Base-by-base conservation (phyloP, 2,888 invertebrate species). In the Thereva nobilitata region DNA sequence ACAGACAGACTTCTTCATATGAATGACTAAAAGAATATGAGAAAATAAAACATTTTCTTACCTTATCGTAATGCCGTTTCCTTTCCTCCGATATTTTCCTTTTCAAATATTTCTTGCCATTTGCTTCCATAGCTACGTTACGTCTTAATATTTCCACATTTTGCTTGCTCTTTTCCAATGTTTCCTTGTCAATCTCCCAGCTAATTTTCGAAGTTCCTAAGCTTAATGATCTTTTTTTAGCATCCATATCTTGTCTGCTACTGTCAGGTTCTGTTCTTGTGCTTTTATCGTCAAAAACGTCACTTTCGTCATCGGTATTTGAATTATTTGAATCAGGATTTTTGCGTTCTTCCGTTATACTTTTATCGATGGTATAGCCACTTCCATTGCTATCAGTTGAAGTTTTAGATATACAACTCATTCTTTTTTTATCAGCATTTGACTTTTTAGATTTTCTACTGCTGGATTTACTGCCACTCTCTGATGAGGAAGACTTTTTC, bases 341-440 rank as follows among this genome's bases (percentile, higher is more conserved):
- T 23, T 49, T 59, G 4, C 69, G 68, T 5, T 67, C 70, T 53
- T 73, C 72, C 42, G 70, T 71, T 1, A 70, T 63, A 37, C 72
- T 72, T 6, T 69, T 68, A 34, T 71, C 70, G 7, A 71, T 64
- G 40, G 45, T 44, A 42, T 71, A 9, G 70, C 70, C 37, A 67
- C 80, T 80, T 49, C 76, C 75, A 66, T 79, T 80, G 69, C 80
- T 80, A 64, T 80, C 80, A 4, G 79, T 80, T 2, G 80, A 80
- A 6, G 79, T 79, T 61, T 80, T 81, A 2, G 81, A 81, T 64
- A 80, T 79, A 68, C 79, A 79, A 67, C 80, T 80, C 67, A 79
- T 75, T 3, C 80, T 77, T 68, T 80, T 80, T 61, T 77, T 80
- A 37, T 79, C 70, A 38, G 47, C 61, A 40, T 23, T 59, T 1